Evolutionary conservation across 2,113 vertebrate genomes (phyloP).

Genomic region (Cheirogaleus medius): DNA sequence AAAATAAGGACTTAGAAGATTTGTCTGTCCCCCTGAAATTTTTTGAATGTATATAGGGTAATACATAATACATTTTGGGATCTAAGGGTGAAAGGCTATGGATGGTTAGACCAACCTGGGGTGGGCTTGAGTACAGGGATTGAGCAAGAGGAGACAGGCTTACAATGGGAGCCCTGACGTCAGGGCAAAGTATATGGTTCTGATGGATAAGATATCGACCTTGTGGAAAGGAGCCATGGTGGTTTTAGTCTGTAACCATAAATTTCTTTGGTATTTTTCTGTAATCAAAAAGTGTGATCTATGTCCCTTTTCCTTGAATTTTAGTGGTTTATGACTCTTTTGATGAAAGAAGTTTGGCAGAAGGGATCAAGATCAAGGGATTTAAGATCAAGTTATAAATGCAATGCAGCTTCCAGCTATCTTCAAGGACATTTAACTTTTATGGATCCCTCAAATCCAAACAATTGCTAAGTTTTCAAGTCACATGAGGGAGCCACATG

Average conservation of each 20-base stretch:
- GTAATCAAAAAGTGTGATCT: background rate
- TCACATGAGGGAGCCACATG: background rate
- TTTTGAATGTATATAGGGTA: too few species aligned
- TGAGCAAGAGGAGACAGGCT: background rate
- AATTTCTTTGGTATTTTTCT: background rate
- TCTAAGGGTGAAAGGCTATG: background rate
- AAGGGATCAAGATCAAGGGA: too few species aligned
- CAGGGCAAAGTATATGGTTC: background rate
- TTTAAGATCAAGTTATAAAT: background rate
- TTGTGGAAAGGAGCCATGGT: background rate
- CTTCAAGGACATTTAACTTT: background rate
- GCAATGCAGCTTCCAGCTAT: background rate
- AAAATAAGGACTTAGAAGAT: background rate
- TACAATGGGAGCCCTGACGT: background rate
- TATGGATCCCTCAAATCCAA: background rate
- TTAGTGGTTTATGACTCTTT: background rate
- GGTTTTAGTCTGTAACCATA: background rate
- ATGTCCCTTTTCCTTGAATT: background rate
- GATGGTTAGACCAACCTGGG: background rate
- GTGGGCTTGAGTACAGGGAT: accelerated
- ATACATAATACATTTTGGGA: background rate
- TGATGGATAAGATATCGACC: background rate
- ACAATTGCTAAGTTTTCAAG: background rate
- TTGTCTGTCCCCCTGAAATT: background rate
- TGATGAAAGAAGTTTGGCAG: background rate